Evolutionary conservation across 1,140 invertebrate species (phyloP), one percentile per base, ranked within the genome.

Genomic region (Oryctes rhinoceros): DNA sequence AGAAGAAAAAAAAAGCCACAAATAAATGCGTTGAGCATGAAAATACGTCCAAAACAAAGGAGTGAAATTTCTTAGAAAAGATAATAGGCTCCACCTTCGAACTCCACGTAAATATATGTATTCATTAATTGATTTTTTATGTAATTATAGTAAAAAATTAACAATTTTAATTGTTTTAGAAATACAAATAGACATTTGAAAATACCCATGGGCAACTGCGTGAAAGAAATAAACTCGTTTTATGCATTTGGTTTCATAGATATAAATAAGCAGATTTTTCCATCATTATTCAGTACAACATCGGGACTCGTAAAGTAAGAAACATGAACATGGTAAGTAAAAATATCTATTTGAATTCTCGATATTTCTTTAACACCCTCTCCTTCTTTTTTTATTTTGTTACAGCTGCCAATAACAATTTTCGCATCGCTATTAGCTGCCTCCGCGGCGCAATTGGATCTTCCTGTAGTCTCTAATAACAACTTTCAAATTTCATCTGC

Each of bases 51-150:
- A 59, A 15, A 13, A 53, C 2, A 53, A 59, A 18, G n/a, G n/a
- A 71, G 35, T 39, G 80, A 71, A 71, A 71, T 37, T 71, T 71
- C 65, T 35, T 35, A 15, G 65, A 71, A 71, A 71, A 24, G 65
- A 37, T 71, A 71, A 71, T 11, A 35, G 10, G 20, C 15, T 4
- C 53, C 37, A 18, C 53, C 4, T 20, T 10, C 4, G 11, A 35
- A 37, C 4, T 10, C 13, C 37, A 37, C 20, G 35, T 9, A 71
- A 3, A 15, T 4, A 53, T 53, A 18, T 59, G 6, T 1, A 71
- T 71, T 71, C 18, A 15, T 37, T 71, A 71, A 71, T 71, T 71
- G 65, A 71, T 59, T 71, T 71, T 71, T 71, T 71, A 37, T 71
- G 65, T 71, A 71, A 71, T 24, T 67, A 67, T 0, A 24, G 4